Base-by-base conservation (phyloP, 1,140 invertebrate genomes). In the Drosophila tropicalis region DNA sequence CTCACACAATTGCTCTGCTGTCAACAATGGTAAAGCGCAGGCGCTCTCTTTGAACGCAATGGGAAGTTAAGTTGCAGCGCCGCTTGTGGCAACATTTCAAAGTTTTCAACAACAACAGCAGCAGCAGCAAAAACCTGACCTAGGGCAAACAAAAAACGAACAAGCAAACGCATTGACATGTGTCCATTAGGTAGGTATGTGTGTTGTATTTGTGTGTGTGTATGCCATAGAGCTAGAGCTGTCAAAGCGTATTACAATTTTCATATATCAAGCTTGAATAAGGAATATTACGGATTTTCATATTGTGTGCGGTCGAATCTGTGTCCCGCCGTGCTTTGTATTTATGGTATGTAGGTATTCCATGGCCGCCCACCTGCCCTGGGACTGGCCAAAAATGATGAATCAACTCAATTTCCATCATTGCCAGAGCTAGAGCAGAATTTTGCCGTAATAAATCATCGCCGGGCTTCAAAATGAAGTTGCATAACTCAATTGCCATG, bases 181-280 rank as follows among this genome's bases (percentile, higher is more conserved):
- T 71, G 67, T 67, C 65, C 61, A 67, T 69, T 72, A 72, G 71
- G 65, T 67, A 61, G n/a, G 29, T 62, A 10, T 29, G 36, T 34
- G 15, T 60, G 67, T 61, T 66, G 56, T 60, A 36, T 62, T 29
- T 65, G 78, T 69, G 65, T 61, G 51, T 29, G 55, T 71, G 64
- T 55, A 22, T 51, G 58, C 47, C 47, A 63, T 47, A 79, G 61
- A 57, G 40, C 56, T 71, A 62, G 54, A 74, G 68, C 76, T 83
- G 81, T 83, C 81, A 83, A 84, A 79, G 76, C 76, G 72, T 64
- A 83, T 83, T 83, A 83, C 70, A 72, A 84, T 83, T 83, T 83
- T 79, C 80, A 83, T 83, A 83, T 84, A 76, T 83, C 81, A 83
- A 79, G 66, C 66, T 70, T 65, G 44, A 79, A 83, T 79, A 62